These are phyloP conservation scores for Gobionotothen gibberifrons DNA, from an alignment of 2,797 vertebrate species.

Conservation along the genomic window DNA sequence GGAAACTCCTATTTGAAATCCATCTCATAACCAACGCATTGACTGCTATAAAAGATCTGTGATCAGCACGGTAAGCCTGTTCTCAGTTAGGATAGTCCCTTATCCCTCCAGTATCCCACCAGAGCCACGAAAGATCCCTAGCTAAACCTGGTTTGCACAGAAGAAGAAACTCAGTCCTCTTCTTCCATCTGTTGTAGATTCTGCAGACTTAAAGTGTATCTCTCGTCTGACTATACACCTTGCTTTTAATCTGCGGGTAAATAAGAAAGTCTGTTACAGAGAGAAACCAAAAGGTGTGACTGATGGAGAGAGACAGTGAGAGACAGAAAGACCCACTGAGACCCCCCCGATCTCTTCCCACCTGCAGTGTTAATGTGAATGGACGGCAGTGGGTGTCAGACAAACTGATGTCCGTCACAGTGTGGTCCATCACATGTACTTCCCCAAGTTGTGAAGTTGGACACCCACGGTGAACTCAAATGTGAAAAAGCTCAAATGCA, in stretches of 20 bases:
- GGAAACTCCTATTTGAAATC: not conserved
- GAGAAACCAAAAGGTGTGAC: constrained; percentile 27
- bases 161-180: constrained; percentile 34
- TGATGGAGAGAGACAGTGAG: constrained; percentile 24
- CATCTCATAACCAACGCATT: not conserved
- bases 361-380: constrained; percentile 41
- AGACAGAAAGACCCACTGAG: constrained; percentile 32
- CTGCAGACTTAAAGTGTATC: constrained; percentile 16
- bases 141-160: constrained; percentile 37
- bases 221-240: not conserved
- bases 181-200: constrained; percentile 49
- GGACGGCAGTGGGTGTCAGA: constrained; percentile 47
- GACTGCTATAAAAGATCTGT: constrained; percentile 19
- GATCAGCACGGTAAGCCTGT: constrained; percentile 37
- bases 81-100: constrained; percentile 26
- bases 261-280: not conserved
- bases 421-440: constrained; percentile 29
- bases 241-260: not conserved
- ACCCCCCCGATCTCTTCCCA: constrained; percentile 23
- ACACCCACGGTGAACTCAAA: constrained; percentile 1
- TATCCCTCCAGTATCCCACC: constrained; percentile 35
- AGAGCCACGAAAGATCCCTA: constrained; percentile 33
- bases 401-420: constrained; percentile 38
- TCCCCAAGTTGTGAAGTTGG: constrained; percentile 18
- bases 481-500: not conserved